phyloP scores from a whole-genome alignment of 2,888 invertebrate genomes.

The Tenthredo distinguenda region DNA sequence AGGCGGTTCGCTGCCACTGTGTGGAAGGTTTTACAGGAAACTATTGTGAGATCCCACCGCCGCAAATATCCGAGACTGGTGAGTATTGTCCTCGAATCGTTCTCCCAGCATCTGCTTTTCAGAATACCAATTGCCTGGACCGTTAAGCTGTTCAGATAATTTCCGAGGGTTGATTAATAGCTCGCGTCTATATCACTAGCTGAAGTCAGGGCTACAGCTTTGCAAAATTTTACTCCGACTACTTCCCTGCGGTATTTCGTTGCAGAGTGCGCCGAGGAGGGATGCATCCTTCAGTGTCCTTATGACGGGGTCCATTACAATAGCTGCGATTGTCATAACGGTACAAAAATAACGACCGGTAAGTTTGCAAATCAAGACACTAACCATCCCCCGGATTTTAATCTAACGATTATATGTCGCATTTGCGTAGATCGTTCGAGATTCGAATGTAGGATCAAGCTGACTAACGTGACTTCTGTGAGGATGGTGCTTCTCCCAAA shows the following conservation, averaged over 20 bases:
- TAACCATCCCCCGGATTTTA: not conserved
- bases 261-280: conserved; percentile 76
- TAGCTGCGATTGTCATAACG: conserved; percentile 78
- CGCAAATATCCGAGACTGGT: conserved; percentile 75
- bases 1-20: conserved; percentile 87
- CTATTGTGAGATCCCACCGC: conserved; percentile 84
- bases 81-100: conserved; percentile 12
- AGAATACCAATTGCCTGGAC: not conserved
- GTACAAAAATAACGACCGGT: conserved; percentile 76
- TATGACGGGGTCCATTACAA: conserved; percentile 75
- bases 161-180: not conserved
- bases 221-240: not conserved
- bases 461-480: conserved; percentile 75
- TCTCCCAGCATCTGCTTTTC: not conserved
- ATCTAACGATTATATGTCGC: no score
- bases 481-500: conserved; percentile 65
- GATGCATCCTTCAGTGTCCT: conserved; percentile 79
- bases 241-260: not conserved
- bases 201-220: not conserved
- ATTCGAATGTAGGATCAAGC: conserved; percentile 80
- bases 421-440: conserved; percentile 81
- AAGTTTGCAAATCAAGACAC: conserved; percentile 62
- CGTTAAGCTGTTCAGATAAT: not conserved
- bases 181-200: not conserved
- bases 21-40: conserved; percentile 85